Conservation (phyloP, 2,797 vertebrate species). For the Semotilus atromaculatus region DNA sequence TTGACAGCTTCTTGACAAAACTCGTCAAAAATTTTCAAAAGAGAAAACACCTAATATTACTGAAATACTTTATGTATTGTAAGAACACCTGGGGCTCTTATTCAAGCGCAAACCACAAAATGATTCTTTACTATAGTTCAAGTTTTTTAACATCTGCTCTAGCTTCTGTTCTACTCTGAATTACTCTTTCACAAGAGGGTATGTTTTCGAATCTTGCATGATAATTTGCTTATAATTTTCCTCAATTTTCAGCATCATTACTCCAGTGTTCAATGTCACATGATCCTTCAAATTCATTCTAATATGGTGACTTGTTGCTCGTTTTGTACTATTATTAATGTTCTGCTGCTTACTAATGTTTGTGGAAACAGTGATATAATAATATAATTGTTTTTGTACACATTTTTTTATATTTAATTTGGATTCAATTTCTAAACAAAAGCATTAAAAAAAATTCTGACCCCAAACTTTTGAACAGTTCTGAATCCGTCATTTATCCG, state of each 20-base stretch:
- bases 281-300: neutral
- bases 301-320: neutral
- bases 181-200: neutral
- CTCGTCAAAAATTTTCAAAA: conserved; percentile 25
- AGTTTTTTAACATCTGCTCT: neutral
- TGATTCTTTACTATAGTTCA: neutral
- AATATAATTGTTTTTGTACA: no score
- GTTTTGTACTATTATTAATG: neutral
- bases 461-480: neutral
- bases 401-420: neutral
- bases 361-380: neutral
- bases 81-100: conserved; percentile 23
- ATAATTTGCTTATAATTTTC: neutral
- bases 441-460: neutral
- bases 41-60: conserved; percentile 7
- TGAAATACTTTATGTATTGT: neutral
- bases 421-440: neutral
- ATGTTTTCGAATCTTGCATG: neutral
- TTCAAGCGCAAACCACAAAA: neutral
- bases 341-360: neutral
- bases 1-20: neutral
- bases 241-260: neutral
- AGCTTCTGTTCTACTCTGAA: neutral
- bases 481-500: no score
- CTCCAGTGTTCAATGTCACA: neutral